A percentile compares a stretch with the other conserved stretches of the same genome.
phyloP scores from a whole-genome alignment of 1,140 invertebrate genomes.

The Protaetia brevitarsis region DNA sequence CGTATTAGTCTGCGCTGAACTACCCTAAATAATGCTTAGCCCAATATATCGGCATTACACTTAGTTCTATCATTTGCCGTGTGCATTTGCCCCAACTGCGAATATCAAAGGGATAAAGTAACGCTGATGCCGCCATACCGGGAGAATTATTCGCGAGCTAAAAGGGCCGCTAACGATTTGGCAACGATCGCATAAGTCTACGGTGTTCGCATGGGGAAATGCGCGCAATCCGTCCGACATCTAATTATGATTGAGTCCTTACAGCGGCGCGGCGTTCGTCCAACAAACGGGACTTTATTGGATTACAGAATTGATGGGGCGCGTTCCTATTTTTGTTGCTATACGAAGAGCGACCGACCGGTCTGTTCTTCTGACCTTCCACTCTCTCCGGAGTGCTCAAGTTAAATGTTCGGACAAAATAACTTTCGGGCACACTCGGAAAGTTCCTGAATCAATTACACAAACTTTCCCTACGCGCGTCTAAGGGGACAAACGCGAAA shows the following conservation, averaged over 20 bases:
- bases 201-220: too few relatives aligned
- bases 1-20: constrained; percentile 13
- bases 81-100: neutral
- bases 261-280: too few relatives aligned
- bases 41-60: constrained; percentile 10
- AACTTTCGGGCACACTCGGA: neutral
- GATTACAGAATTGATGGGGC: too few relatives aligned
- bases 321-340: too few relatives aligned
- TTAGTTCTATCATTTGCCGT: neutral
- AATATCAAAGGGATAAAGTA: constrained; percentile 8
- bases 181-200: neutral
- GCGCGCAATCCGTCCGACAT: too few relatives aligned
- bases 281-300: too few relatives aligned
- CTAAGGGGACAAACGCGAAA: neutral
- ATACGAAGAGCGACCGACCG: too few relatives aligned
- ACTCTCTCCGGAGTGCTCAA: neutral
- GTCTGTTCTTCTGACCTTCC: neutral
- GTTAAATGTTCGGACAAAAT: constrained; percentile 8
- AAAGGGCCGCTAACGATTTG: neutral
- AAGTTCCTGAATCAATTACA: constrained; percentile 10
- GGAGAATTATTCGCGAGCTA: neutral
- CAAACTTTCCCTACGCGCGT: neutral
- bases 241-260: too few relatives aligned
- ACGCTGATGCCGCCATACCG: neutral
- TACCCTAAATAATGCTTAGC: constrained; percentile 13